Conservation (phyloP, 2,113 vertebrate species). For the Trinectes maculatus region DNA sequence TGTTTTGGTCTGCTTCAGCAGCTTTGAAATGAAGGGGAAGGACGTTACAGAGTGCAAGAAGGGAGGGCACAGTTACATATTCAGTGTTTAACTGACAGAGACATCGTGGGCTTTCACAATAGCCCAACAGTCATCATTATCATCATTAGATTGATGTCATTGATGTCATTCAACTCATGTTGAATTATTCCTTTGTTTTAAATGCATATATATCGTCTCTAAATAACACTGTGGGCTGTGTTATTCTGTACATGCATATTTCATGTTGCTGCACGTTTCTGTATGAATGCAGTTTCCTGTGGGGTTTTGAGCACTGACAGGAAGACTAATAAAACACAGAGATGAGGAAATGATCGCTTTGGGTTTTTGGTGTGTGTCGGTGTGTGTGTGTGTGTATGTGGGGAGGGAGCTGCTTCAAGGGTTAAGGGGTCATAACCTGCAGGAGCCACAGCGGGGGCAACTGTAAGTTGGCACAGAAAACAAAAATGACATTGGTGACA, state of each 20-base stretch:
- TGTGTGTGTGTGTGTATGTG: constrained; percentile 3
- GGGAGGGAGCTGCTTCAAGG: too few relatives aligned
- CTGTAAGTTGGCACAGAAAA: constrained; percentile 32
- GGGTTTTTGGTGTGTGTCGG: constrained; percentile 40
- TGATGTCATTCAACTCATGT: background rate
- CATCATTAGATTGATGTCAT: background rate
- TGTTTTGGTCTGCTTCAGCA: constrained; percentile 58
- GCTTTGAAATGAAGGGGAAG: constrained; percentile 56
- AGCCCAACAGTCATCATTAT: background rate
- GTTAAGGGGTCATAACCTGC: constrained; percentile 47
- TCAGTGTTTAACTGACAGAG: constrained; percentile 1
- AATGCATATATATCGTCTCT: background rate
- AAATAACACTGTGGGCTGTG: background rate
- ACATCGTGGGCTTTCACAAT: background rate
- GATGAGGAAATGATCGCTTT: constrained; percentile 75
- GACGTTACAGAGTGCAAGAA: constrained; percentile 33
- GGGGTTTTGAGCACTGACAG: constrained; percentile 73
- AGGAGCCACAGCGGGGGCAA: constrained; percentile 27
- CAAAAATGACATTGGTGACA: constrained; percentile 18
- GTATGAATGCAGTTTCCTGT: constrained; percentile 75
- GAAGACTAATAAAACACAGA: constrained; percentile 77
- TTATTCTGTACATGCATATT: background rate
- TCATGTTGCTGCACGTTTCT: constrained; percentile 47
- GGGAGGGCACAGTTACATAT: background rate
- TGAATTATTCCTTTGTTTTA: background rate